These are phyloP conservation scores for Spinibarbus caldwelli DNA, from an alignment of 2,797 vertebrate genomes.

Conservation along the genomic window DNA sequence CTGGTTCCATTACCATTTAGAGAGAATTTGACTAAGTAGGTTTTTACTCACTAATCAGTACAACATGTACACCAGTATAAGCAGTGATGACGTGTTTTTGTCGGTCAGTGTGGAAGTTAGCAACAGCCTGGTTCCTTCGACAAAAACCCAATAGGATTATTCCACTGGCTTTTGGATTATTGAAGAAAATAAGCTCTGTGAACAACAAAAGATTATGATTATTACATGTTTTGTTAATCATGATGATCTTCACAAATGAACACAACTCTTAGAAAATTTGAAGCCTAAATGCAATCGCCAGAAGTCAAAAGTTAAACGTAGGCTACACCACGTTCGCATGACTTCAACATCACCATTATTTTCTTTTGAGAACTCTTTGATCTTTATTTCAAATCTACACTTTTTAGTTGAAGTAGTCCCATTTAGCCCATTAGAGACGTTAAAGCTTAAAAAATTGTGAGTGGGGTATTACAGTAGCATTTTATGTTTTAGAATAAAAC, in stretches of 20 bases:
- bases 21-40: background rate
- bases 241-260: background rate
- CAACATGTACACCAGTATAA: background rate
- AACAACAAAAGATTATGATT: background rate
- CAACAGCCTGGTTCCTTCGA: background rate
- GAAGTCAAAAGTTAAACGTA: background rate
- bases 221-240: no score
- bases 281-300: background rate
- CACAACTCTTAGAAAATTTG: background rate
- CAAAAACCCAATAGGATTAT: background rate
- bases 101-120: background rate
- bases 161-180: background rate
- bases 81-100: background rate
- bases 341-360: background rate
- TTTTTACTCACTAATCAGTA: background rate
- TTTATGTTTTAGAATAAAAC: background rate
- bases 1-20: constrained; percentile 37
- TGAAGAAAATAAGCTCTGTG: background rate
- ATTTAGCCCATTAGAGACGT: background rate
- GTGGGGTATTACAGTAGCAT: background rate
- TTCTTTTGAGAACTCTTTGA: no score
- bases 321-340: no score
- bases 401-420: no score
- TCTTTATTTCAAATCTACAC: no score
- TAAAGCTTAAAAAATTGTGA: no score